Evolutionary conservation across 2,888 invertebrate genomes (phyloP), one percentile per base, ranked within the genome.

Genomic region (Polydesmus complanatus): DNA sequence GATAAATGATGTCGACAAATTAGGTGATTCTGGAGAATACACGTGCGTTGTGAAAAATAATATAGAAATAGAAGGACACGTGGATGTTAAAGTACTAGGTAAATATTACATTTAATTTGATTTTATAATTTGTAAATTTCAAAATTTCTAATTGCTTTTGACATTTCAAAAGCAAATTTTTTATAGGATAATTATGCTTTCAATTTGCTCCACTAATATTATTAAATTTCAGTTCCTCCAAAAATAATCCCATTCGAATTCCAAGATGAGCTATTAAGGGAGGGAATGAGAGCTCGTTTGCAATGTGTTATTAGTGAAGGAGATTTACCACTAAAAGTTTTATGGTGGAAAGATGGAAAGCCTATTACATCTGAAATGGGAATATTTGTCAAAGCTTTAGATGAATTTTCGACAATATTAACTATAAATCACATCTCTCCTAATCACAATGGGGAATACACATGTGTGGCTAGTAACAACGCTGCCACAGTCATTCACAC

Each of bases 191-290:
- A n/a, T n/a, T n/a, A n/a, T n/a, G n/a, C n/a, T n/a, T 37, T 5
- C 37, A 37, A 37, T 37, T 37, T 37, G 37, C 14, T 37, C n/a
- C n/a, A 14, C 8, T 37, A 37, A 37, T 37, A 37, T 8, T 37
- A 14, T 8, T 8, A 37, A 37, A 58, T 64, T 61, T 49, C 62
- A 65, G 65, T 63, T 49, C 53, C 61, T 54, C 65, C 65, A 19
- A 55, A 58, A 57, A 64, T 65, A 54, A 54, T 58, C 23, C 62
- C 64, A 49, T 65, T 65, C 58, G 49, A 61, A 47, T 65, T 65
- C 58, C 58, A 58, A 54, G 62, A 65, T 60, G 54, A 54, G 23
- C 54, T 54, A 11, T 26, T 54, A n/a, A 14, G 54, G 11, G 54
- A 54, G 27, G 54, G 54, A 21, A 54, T 54, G 54, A 54, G 54